phyloP scores from a whole-genome alignment of 2,888 invertebrate genomes.

The Drosophila rellima region DNA sequence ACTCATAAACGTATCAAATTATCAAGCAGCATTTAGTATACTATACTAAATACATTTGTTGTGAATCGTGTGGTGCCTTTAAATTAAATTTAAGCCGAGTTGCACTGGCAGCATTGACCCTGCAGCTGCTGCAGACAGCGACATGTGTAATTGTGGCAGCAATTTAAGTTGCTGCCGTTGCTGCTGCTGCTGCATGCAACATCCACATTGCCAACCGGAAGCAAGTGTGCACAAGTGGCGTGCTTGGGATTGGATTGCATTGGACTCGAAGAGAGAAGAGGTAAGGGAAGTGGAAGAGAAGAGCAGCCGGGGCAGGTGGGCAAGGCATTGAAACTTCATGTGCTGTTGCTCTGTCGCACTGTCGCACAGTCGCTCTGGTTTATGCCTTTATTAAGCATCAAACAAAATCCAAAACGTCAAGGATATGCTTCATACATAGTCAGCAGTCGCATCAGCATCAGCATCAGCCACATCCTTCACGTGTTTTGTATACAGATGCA shows the following conservation, averaged over 20 bases:
- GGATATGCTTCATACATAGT: slow-evolving; percentile 75
- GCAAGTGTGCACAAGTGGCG: slow-evolving; percentile 67
- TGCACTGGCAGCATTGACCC: slow-evolving; percentile 69
- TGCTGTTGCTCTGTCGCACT: slow-evolving; percentile 31
- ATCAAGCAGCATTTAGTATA: not conserved
- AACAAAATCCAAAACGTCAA: slow-evolving; percentile 79
- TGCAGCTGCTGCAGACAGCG: slow-evolving; percentile 62
- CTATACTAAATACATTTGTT: not conserved
- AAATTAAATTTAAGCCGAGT: slow-evolving; percentile 56
- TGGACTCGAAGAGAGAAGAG: not conserved
- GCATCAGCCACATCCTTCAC: slow-evolving; percentile 71
- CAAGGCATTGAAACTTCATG: slow-evolving; percentile 64
- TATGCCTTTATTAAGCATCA: slow-evolving; percentile 80
- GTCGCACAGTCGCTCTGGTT: slow-evolving; percentile 38
- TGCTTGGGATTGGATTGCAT: slow-evolving; percentile 52
- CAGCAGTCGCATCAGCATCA: slow-evolving; percentile 57
- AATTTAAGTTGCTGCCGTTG: slow-evolving; percentile 61
- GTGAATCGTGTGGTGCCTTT: slow-evolving; percentile 32
- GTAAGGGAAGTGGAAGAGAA: not conserved
- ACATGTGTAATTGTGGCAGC: slow-evolving; percentile 81
- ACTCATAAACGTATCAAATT: not conserved
- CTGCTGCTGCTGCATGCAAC: slow-evolving; percentile 62
- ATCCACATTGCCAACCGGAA: slow-evolving; percentile 68
- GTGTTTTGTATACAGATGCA: slow-evolving; percentile 75
- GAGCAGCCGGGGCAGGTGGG: slow-evolving; percentile 20